Base-by-base conservation (phyloP, 2,113 vertebrate species). In the Tychaedon coryphoeus region DNA sequence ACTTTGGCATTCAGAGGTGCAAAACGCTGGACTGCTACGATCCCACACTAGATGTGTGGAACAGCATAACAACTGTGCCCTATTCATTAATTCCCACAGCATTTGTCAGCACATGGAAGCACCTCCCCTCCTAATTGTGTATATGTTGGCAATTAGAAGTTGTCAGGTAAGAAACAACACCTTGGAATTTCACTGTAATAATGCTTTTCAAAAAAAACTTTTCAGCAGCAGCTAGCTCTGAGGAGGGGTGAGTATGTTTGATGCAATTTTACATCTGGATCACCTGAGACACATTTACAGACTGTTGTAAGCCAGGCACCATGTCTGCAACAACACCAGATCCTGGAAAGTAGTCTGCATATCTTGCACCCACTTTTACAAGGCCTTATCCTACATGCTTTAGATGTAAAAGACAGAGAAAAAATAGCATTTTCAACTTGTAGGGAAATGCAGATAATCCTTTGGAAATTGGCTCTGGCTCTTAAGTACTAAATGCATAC, bases 61-160 rank as follows among this genome's bases (percentile, higher is more conserved):
- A 98, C 96, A 98, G 98, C 97, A 97, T 98, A 86, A 98, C 98
- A 81, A 98, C 98, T 4, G 98, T 98, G 77, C 98, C 98, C 6
- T 98, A 98, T 76, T 98, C 98, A 0, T 93, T 98, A 79, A 98
- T 98, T 56, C 98, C 98, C 18, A 98, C 98, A 1, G 98, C 98
- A 0, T 98, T 98, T 65, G 98, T 98, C 95, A 98, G 98, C 96
- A 98, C 98, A 20, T 98, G 98, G 98, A 98, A 98, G 66, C 98
- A 98, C 87, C 98, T 98, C 86, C 98, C 98, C 40, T 98, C 98
- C 15, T 98, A 98, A 96, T 94, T 54, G 17, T 54, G 54, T 45
- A 3, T 72, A 4, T 53, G 53, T 69, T 91, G 69, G 56, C 84
- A 86, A 82, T 77, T 79, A 58, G 36, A 40, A 85, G 91, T 91